A percentile compares a stretch with the other conserved stretches of the same genome.
Conservation (phyloP, 2,113 vertebrate genomes). For the Paramormyrops kingsleyae region DNA sequence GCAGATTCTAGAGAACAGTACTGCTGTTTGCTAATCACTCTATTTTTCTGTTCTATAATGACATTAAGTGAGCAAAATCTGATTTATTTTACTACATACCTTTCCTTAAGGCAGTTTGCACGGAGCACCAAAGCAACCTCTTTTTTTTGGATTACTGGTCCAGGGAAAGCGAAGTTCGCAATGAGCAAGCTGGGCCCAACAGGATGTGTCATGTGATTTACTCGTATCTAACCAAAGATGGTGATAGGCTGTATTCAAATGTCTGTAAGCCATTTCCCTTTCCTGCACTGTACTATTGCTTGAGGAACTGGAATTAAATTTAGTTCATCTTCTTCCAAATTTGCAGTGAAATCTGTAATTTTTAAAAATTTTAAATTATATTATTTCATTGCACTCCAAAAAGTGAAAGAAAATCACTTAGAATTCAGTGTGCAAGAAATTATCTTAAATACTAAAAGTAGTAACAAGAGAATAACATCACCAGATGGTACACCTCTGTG, state of each 20-base stretch:
- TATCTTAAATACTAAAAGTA: not conserved
- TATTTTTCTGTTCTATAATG: not conserved
- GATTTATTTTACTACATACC: not conserved
- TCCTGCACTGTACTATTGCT: not conserved
- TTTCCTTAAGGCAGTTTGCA: not conserved
- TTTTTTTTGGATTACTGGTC: not conserved
- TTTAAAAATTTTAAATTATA: not conserved
- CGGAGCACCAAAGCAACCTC: not conserved
- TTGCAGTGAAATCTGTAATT: not conserved
- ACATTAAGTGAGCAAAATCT: not conserved
- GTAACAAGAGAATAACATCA: not conserved
- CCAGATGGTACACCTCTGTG: conserved; percentile 1
- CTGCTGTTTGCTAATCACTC: too few relatives aligned
- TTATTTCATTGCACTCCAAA: not conserved
- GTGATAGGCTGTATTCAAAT: too few relatives aligned
- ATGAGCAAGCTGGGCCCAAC: not conserved
- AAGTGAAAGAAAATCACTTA: not conserved
- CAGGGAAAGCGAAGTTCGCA: not conserved
- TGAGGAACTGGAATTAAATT: not conserved
- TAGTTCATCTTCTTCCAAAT: not conserved
- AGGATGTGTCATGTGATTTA: not conserved
- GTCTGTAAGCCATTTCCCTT: not conserved
- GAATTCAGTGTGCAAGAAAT: not conserved
- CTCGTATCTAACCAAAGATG: not conserved
- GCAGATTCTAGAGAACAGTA: too few relatives aligned